Base-by-base conservation (phyloP, 2,888 invertebrate species). In the Onthophagus sagittarius region DNA sequence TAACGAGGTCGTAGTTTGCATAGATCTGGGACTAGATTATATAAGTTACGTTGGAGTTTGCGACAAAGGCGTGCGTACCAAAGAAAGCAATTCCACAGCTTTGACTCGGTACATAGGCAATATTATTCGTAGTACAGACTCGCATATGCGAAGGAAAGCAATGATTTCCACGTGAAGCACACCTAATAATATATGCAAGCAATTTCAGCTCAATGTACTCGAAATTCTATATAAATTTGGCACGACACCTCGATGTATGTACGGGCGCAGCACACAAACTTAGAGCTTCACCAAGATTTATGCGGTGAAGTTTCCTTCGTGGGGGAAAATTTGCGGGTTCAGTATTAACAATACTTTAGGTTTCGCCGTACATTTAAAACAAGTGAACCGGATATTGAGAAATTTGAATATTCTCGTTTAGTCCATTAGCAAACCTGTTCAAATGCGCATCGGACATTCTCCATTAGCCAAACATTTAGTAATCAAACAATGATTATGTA, bases 141-240 rank as follows among this genome's bases (percentile, higher is more conserved):
- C 23, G 23, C 23, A 23, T 23, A 23, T 23, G 23, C 2, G 23
- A 32, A n/a, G n/a, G 67, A 31, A 67, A 67, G 15, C 15, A 67
- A 13, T 67, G 6, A n/a, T 23, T 13, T 15, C n/a, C 31, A 67
- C 67, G 67, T 67, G 32, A 67, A 23, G 67, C 67, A 32, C 23
- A 67, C 67, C 31, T 67, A 67, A 67, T 67, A 67, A 67, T 67
- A 67, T 67, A 67, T 67, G 67, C 67, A n/a, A 23, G 23, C 67
- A 67, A 67, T 67, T 67, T 67, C 31, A 23, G 67, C 67, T 67
- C n/a, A 67, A 67, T 67, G 67, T 67, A 67, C 67, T 32, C 31
- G 5, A 67, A 67, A 67, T 67, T 67, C 31, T 9, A 31, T 7
- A 67, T 23, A 67, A 67, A 67, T 67, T 67, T 67, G 23, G n/a